Evolutionary conservation across 2,797 vertebrate species (phyloP), one percentile per base, ranked within the genome.

Genomic region (Bradypodion ventrale): DNA sequence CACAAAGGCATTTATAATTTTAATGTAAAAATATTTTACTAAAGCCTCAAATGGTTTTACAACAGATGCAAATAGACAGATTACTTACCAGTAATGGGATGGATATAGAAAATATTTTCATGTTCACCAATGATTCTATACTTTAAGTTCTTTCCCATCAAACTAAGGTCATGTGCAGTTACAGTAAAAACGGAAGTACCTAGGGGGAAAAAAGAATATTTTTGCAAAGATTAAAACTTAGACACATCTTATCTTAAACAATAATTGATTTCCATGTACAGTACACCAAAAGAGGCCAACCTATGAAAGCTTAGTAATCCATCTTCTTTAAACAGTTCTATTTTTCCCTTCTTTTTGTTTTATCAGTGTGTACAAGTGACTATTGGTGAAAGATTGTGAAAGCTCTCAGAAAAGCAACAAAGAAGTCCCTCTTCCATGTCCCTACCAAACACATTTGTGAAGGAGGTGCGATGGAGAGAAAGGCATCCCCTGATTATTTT

Each of bases 41-140:
- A 87, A 92, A 88, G 44, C 6, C 46, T 87, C 60, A 86, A 73
- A 74, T 69, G 75, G 1, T 23, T 74, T 66, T 7, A 65, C 70
- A 73, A 83, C 69, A 72, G 0, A 42, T 1, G 27, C 1, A 70
- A 2, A 32, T 65, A 52, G 27, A 56, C 87, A 90, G 25, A 46
- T 7, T 69, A 79, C 74, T 91, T 96, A 99, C 98, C 98, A 92
- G 97, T 97, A 83, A 94, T 83, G 81, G 94, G 94, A 72, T 96
- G 95, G 85, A 99, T 95, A 85, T 94, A 96, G 92, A 98, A 98
- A 72, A 95, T 72, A 83, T 96, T 94, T 92, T 97, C 96, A 68
- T 97, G 96, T 84, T 96, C 97, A 78, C 88, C 96, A 77, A 98
- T 97, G 91, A 99, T 93, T 74, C 93, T 96, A 87, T 98, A 97